phyloP scores from a whole-genome alignment of 2,113 vertebrate genomes.

The Cephalopholis sonnerati region DNA sequence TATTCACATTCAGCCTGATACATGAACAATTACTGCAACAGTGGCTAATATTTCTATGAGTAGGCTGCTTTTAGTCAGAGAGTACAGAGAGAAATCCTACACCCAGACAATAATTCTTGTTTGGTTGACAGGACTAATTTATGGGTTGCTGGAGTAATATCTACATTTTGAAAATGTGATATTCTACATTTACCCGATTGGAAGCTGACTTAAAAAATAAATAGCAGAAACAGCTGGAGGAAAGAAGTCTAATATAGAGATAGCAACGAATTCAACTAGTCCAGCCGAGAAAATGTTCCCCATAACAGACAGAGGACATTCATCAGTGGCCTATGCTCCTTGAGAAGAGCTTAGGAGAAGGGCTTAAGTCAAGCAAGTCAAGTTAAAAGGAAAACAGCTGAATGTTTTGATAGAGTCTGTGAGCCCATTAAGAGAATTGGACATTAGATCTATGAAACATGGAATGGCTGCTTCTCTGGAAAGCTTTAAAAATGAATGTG shows the following conservation, averaged over 20 bases:
- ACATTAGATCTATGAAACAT: slow-evolving; percentile 77
- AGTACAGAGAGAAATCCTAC: slow-evolving; percentile 13
- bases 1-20: slow-evolving; percentile 48
- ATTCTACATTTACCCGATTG: not conserved
- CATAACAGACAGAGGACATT: slow-evolving; percentile 44
- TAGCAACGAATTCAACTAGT: slow-evolving; percentile 36
- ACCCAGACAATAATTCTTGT: not conserved
- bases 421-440: slow-evolving; percentile 75
- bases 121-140: slow-evolving; percentile 20
- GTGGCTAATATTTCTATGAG: slow-evolving; percentile 43
- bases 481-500: slow-evolving; percentile 79
- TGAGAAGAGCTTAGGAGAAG: slow-evolving; percentile 48
- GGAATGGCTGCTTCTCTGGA: slow-evolving; percentile 64
- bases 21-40: slow-evolving; percentile 24
- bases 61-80: slow-evolving; percentile 7
- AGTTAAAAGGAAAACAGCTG: slow-evolving; percentile 69
- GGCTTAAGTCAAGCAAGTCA: slow-evolving; percentile 62
- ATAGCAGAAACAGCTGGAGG: slow-evolving; percentile 14
- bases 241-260: slow-evolving; percentile 23
- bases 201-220: slow-evolving; percentile 8
- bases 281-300: slow-evolving; percentile 32
- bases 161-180: not conserved
- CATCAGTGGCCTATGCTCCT: slow-evolving; percentile 41
- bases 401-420: slow-evolving; percentile 71
- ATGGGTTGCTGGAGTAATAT: slow-evolving; percentile 4